A percentile compares a stretch with the other conserved stretches of the same genome.
phyloP scores from a whole-genome alignment of 1,140 invertebrate genomes.

The Ridgeia piscesae region DNA sequence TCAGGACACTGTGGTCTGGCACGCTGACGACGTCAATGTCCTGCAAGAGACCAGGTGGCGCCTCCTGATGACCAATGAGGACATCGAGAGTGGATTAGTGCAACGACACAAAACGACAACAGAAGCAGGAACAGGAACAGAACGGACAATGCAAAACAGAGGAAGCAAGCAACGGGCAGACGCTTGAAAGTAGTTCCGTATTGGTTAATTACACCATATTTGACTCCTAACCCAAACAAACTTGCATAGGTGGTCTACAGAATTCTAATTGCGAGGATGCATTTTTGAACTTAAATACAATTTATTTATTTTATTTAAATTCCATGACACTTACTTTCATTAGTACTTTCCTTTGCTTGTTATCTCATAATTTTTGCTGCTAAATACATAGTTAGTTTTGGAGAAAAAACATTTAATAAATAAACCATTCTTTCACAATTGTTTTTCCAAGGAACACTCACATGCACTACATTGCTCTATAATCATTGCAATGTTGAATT shows the following conservation, averaged over 20 bases:
- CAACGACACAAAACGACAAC: not conserved
- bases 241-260: too few relatives aligned
- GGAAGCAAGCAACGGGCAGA: not conserved
- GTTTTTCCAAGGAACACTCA: not conserved
- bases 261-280: too few relatives aligned
- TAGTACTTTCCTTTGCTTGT: too few relatives aligned
- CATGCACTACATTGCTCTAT: too few relatives aligned
- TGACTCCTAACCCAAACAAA: too few relatives aligned
- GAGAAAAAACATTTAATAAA: not conserved
- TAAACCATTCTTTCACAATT: not conserved
- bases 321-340: too few relatives aligned
- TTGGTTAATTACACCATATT: not conserved
- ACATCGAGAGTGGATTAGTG: constrained; percentile 1
- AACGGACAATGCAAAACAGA: not conserved
- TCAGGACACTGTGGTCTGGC: constrained; percentile 58
- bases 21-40: constrained; percentile 57
- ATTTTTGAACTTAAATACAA: too few relatives aligned
- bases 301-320: too few relatives aligned
- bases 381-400: not conserved
- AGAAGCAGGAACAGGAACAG: not conserved
- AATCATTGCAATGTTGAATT: not conserved
- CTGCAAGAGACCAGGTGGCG: constrained; percentile 35
- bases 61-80: constrained; percentile 7
- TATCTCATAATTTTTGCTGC: too few relatives aligned
- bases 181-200: not conserved